These are phyloP conservation scores for Seira musarum DNA, from an alignment of 2,888 invertebrate genomes.

Conservation along the genomic window DNA sequence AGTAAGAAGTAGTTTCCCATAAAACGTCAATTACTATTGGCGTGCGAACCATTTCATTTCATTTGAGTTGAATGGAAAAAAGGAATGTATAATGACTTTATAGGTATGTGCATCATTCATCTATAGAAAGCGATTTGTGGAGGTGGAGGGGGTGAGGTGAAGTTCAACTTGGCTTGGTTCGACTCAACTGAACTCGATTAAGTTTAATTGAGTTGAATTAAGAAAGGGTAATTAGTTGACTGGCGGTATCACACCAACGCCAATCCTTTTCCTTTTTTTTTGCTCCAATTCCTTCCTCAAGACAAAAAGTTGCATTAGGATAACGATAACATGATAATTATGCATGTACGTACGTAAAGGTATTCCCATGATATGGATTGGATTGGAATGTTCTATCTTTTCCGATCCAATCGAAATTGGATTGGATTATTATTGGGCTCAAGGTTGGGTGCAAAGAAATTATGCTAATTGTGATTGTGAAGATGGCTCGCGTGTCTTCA, in stretches of 20 bases:
- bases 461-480: constrained; percentile 30
- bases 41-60: too few species aligned
- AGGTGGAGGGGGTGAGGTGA: constrained; percentile 15
- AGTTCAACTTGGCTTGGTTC: constrained; percentile 9
- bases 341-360: too few species aligned
- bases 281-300: constrained; percentile 58
- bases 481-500: background rate
- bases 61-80: too few species aligned
- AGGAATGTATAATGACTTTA: too few species aligned
- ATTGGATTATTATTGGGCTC: constrained; percentile 44
- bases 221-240: constrained; percentile 1
- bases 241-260: background rate
- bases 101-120: too few species aligned
- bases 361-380: background rate
- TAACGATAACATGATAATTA: too few species aligned
- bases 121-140: background rate
- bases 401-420: constrained; percentile 10
- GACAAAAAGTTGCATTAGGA: too few species aligned
- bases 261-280: constrained; percentile 33
- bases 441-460: constrained; percentile 37
- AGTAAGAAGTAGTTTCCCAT: too few species aligned
- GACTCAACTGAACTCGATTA: background rate
- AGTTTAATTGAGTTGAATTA: background rate
- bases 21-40: too few species aligned
- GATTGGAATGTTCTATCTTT: background rate